Percentiles rank a stretch among this genome's conserved stretches.
These are phyloP conservation scores for Poeciliopsis prolifica DNA, from an alignment of 2,113 vertebrate species.

Conservation along the genomic window DNA sequence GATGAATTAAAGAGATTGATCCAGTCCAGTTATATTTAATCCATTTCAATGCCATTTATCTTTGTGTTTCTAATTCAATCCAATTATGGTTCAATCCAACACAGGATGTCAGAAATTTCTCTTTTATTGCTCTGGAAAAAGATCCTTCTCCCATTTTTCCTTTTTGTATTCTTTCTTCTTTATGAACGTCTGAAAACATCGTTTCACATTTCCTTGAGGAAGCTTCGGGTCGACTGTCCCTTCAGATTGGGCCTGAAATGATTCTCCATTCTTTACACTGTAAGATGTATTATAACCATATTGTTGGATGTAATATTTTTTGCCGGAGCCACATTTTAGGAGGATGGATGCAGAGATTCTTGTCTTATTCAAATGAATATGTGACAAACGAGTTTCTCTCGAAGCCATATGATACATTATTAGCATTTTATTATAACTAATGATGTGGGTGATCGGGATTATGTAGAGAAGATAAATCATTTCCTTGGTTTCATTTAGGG, in stretches of 20 bases:
- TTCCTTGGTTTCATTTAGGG: conserved; percentile 43
- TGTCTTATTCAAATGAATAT: conserved; percentile 53
- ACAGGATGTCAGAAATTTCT: neutral
- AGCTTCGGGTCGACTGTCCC: neutral
- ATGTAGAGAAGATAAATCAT: conserved; percentile 74
- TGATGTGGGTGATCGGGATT: conserved; percentile 75
- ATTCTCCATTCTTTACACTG: conserved; percentile 8
- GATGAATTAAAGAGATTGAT: neutral
- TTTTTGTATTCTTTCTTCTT: neutral
- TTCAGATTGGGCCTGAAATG: conserved; percentile 11
- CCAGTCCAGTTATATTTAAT: neutral
- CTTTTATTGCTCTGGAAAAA: neutral
- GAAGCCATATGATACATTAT: conserved; percentile 71
- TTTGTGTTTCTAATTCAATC: neutral
- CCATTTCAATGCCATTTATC: neutral
- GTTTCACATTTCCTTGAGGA: neutral
- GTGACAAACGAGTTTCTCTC: conserved; percentile 71
- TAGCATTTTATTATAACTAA: conserved; percentile 75
- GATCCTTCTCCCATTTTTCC: neutral
- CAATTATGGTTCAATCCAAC: neutral
- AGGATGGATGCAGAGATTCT: conserved; percentile 37
- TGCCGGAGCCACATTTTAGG: conserved; percentile 23
- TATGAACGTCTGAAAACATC: neutral
- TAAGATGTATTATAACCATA: conserved; percentile 6
- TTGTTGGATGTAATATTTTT: conserved; percentile 30